Conservation (phyloP, 92 coral and sea anemone species). For the Zoanthus solanderi region DNA sequence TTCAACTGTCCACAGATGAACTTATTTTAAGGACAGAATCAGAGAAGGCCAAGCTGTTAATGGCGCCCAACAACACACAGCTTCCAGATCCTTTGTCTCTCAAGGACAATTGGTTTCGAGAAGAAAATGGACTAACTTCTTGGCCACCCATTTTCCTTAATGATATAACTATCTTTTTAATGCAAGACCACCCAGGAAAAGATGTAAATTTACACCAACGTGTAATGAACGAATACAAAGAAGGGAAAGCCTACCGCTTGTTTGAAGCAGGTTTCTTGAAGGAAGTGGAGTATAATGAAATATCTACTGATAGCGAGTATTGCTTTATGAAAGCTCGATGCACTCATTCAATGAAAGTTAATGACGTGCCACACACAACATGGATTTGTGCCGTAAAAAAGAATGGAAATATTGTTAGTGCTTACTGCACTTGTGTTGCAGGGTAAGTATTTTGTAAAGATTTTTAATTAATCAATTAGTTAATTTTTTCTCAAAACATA, state of each 20-base stretch:
- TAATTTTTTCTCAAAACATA: too few relatives aligned
- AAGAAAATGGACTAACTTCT: constrained; percentile 43
- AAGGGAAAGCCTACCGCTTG: constrained; percentile 63
- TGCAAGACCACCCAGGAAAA: not conserved
- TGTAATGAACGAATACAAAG: constrained; percentile 66
- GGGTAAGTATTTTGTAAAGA: not conserved
- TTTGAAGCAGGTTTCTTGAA: constrained; percentile 67
- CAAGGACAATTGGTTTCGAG: constrained; percentile 47
- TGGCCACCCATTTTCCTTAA: constrained; percentile 61
- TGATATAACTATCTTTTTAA: constrained; percentile 53
- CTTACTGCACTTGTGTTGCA: constrained; percentile 57
- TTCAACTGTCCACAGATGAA: constrained; percentile 3
- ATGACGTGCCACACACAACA: constrained; percentile 64
- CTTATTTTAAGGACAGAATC: not conserved
- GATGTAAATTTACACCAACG: constrained; percentile 46
- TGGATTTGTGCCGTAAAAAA: constrained; percentile 63
- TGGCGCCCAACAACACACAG: constrained; percentile 8
- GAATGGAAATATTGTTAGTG: constrained; percentile 59
- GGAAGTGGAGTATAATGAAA: constrained; percentile 43
- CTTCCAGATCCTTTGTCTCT: constrained; percentile 50
- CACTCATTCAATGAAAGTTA: constrained; percentile 70
- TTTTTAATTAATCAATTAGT: not conserved
- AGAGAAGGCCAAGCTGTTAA: constrained; percentile 4
- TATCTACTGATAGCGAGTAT: constrained; percentile 51
- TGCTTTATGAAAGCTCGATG: constrained; percentile 71